These are phyloP conservation scores for Axis porcinus DNA, from an alignment of 2,113 vertebrate species.

Conservation along the genomic window DNA sequence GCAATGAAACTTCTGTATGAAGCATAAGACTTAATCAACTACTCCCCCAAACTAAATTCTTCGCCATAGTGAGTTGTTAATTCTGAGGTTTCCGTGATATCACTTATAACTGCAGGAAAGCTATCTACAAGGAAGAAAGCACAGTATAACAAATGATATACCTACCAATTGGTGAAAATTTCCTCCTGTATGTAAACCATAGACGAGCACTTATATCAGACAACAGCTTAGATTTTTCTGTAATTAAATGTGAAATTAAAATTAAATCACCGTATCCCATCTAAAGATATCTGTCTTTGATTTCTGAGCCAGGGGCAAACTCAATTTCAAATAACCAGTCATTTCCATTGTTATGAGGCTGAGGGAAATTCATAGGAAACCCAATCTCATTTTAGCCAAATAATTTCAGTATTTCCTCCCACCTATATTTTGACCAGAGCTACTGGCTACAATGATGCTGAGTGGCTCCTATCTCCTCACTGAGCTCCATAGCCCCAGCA, in stretches of 20 bases:
- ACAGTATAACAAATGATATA: constrained; percentile 55
- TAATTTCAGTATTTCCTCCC: constrained; percentile 1
- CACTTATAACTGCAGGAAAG: constrained; percentile 43
- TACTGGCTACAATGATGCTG: not conserved
- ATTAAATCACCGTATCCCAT: constrained; percentile 52
- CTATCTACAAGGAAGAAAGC: constrained; percentile 33
- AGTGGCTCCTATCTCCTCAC: not conserved
- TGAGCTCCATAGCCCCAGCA: not conserved
- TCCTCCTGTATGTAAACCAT: constrained; percentile 99
- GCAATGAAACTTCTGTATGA: constrained; percentile 9
- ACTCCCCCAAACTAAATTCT: constrained; percentile 18
- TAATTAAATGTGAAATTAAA: constrained; percentile 71
- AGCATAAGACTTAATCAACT: not conserved
- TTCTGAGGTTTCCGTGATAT: constrained; percentile 43
- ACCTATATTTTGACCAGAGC: constrained; percentile 8
- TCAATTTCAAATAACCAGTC: constrained; percentile 35
- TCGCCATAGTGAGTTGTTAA: constrained; percentile 31
- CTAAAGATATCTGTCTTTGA: constrained; percentile 12
- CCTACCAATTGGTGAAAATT: constrained; percentile 97
- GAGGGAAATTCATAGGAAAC: not conserved
- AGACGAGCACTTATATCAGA: constrained; percentile 93
- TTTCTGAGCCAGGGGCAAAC: constrained; percentile 41
- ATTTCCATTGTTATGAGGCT: not conserved
- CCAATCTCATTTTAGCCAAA: not conserved
- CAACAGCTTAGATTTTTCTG: constrained; percentile 94